These are phyloP conservation scores for Tenthredo distinguenda DNA, from an alignment of 2,888 invertebrate species.

Conservation along the genomic window DNA sequence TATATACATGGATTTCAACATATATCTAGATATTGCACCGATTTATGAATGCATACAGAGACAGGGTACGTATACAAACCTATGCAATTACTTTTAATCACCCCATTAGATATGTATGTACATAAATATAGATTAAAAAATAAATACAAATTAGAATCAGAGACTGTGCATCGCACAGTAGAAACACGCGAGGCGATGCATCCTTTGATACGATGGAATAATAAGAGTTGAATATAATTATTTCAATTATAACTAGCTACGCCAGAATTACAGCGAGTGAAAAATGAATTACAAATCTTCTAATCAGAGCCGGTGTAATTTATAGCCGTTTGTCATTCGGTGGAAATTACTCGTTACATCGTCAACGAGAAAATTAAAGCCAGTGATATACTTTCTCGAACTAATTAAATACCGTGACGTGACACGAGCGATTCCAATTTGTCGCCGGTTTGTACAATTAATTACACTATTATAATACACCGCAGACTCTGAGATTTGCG, in stretches of 20 bases:
- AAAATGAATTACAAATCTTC: background rate
- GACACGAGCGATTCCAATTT: conserved; percentile 12
- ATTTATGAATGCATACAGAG: background rate
- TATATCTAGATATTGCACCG: background rate
- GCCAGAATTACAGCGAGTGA: background rate
- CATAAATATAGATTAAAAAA: background rate
- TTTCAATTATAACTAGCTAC: conserved; percentile 21
- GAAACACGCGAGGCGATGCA: conserved; percentile 7
- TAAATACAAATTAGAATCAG: conserved; percentile 20
- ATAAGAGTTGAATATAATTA: background rate
- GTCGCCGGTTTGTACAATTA: background rate
- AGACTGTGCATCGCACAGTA: background rate
- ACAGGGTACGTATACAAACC: background rate
- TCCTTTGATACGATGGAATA: background rate
- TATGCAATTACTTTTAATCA: conserved; percentile 39
- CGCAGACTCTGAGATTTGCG: background rate
- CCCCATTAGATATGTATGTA: background rate
- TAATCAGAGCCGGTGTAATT: background rate
- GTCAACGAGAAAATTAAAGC: background rate
- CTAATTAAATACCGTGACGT: conserved; percentile 5
- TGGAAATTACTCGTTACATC: background rate
- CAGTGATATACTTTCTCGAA: conserved; percentile 21
- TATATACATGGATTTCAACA: background rate
- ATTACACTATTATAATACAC: background rate
- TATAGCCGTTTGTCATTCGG: background rate